phyloP scores from a whole-genome alignment of 2,888 invertebrate genomes.

The Pyrochroa serraticornis region DNA sequence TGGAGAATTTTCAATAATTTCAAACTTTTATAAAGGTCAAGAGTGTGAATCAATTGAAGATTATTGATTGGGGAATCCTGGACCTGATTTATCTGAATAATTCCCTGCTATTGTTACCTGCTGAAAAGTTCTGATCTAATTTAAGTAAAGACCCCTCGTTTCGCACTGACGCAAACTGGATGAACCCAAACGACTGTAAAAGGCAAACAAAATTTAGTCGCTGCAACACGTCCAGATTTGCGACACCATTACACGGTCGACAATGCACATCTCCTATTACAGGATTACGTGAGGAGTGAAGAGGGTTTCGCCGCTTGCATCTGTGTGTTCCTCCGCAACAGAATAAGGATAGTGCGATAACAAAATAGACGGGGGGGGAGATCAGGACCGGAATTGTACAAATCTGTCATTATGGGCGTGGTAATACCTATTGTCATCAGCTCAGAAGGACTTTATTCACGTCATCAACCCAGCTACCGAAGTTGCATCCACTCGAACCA shows the following conservation, averaged over 20 bases:
- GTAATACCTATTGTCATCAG: conserved; percentile 41
- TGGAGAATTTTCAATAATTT: too few relatives aligned
- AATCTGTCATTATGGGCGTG: conserved; percentile 42
- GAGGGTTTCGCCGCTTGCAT: conserved; percentile 31
- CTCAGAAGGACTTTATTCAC: conserved; percentile 42
- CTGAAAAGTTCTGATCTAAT: neutral
- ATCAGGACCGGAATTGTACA: conserved; percentile 34
- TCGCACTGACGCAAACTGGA: neutral
- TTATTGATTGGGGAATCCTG: too few relatives aligned
- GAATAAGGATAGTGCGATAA: conserved; percentile 30
- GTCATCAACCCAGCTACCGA: conserved; percentile 17
- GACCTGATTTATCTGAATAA: too few relatives aligned
- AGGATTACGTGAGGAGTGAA: conserved; percentile 45
- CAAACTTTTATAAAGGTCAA: too few relatives aligned
- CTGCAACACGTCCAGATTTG: conserved; percentile 49
- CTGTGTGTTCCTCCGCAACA: conserved; percentile 22
- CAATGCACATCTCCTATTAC: conserved; percentile 52
- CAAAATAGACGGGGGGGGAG: conserved; percentile 27
- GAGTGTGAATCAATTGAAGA: too few relatives aligned
- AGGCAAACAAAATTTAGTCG: conserved; percentile 47
- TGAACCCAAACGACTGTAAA: conserved; percentile 34
- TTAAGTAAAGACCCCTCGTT: neutral
- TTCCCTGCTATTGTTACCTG: neutral
- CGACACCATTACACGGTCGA: conserved; percentile 52
- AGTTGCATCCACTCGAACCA: neutral